phyloP scores from a whole-genome alignment of 2,888 invertebrate genomes.

The Erebia epiphron region DNA sequence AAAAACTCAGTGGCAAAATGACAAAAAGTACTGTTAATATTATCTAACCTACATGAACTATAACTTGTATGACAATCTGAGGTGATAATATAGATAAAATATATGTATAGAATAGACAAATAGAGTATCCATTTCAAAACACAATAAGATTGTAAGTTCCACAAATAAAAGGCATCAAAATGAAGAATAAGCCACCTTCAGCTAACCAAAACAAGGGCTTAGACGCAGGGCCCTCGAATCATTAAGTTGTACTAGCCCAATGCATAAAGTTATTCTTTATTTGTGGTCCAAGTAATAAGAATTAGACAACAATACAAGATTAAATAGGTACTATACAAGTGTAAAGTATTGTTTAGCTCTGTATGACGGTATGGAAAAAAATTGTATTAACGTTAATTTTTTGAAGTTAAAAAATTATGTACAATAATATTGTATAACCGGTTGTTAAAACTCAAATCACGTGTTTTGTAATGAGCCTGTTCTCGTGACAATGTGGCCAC shows the following conservation, averaged over 20 bases:
- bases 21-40: too few species aligned
- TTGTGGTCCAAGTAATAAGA: conserved; percentile 40
- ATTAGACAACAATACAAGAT: neutral
- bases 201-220: conserved; percentile 58
- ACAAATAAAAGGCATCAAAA: conserved; percentile 27
- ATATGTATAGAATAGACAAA: neutral
- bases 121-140: conserved; percentile 9
- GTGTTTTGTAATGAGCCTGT: too few species aligned
- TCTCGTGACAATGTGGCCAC: too few species aligned
- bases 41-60: too few species aligned
- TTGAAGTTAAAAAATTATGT: too few species aligned
- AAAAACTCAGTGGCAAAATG: too few species aligned
- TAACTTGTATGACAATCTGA: too few species aligned
- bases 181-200: conserved; percentile 35
- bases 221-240: conserved; percentile 52
- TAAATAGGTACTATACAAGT: neutral
- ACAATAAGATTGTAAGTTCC: conserved; percentile 8
- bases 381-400: too few species aligned
- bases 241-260: conserved; percentile 59
- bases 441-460: too few species aligned
- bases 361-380: neutral
- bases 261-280: conserved; percentile 47
- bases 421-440: too few species aligned
- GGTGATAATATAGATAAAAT: too few species aligned
- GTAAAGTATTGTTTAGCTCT: neutral